Conservation (phyloP, 2,888 invertebrate species). For the Callyntrura guangdongensis region DNA sequence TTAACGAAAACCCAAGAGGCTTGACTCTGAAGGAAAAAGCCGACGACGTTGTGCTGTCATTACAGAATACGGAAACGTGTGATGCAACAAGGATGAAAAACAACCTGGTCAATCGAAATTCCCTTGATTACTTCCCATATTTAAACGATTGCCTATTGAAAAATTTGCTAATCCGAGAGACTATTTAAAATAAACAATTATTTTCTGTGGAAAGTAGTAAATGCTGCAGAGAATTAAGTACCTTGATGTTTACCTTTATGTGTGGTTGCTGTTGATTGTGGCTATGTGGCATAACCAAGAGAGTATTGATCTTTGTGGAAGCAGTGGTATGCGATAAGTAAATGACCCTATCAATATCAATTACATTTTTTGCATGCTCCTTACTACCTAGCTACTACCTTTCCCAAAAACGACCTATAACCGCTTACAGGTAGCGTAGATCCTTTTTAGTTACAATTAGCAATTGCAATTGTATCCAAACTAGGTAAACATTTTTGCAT, state of each 20-base stretch:
- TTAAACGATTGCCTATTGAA: background rate
- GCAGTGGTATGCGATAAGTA: background rate
- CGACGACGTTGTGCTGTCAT: background rate
- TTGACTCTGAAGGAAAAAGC: background rate
- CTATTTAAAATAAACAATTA: background rate
- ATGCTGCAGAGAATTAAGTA: background rate
- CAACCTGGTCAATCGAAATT: background rate
- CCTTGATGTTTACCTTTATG: background rate
- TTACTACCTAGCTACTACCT: background rate
- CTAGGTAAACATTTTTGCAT: background rate
- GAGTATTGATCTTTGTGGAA: background rate
- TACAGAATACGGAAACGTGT: background rate
- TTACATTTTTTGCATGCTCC: background rate
- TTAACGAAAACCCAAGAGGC: background rate
- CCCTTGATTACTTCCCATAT: background rate
- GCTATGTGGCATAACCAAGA: background rate
- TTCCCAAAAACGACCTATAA: background rate
- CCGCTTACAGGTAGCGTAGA: background rate
- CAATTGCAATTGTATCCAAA: too few relatives aligned
- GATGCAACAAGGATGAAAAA: background rate
- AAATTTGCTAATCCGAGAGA: constrained; percentile 6
- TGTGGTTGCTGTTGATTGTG: background rate
- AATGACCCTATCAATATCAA: constrained; percentile 44
- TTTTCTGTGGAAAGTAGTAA: background rate
- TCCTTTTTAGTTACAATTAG: too few relatives aligned